Conservation (phyloP, 1,140 invertebrate species). For the Diabrotica virgifera region DNA sequence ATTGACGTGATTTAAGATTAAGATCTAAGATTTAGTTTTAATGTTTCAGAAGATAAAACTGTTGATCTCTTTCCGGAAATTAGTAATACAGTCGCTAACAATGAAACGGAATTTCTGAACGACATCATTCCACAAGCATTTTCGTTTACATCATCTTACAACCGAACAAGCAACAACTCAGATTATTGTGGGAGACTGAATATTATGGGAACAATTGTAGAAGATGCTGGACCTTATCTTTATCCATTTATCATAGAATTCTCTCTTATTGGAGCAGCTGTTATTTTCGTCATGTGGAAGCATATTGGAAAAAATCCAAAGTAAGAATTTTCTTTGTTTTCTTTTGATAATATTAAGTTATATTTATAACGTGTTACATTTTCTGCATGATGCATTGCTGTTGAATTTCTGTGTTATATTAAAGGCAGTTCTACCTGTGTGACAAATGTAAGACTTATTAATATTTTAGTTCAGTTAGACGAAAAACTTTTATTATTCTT, state of each 20-base stretch:
- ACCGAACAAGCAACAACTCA: conserved; percentile 28
- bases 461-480: no score
- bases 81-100: conserved; percentile 29
- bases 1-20: no score
- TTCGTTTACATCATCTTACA: conserved; percentile 27
- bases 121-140: conserved; percentile 41
- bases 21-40: no score
- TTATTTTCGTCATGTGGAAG: conserved; percentile 97
- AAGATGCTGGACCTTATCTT: conserved; percentile 87
- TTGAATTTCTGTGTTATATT: no score
- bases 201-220: conserved; percentile 90
- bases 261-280: conserved; percentile 92
- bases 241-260: conserved; percentile 98
- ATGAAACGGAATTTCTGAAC: conserved; percentile 41
- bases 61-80: conserved; percentile 23
- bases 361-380: no score
- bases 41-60: conserved; percentile 38
- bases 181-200: conserved; percentile 74
- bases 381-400: no score
- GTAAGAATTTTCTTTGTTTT: conserved; percentile 41
- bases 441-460: no score
- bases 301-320: conserved; percentile 84
- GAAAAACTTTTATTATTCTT: no score
- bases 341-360: no score
- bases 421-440: no score